phyloP scores from a whole-genome alignment of 1,140 invertebrate species.

The Aphidius ervi region DNA sequence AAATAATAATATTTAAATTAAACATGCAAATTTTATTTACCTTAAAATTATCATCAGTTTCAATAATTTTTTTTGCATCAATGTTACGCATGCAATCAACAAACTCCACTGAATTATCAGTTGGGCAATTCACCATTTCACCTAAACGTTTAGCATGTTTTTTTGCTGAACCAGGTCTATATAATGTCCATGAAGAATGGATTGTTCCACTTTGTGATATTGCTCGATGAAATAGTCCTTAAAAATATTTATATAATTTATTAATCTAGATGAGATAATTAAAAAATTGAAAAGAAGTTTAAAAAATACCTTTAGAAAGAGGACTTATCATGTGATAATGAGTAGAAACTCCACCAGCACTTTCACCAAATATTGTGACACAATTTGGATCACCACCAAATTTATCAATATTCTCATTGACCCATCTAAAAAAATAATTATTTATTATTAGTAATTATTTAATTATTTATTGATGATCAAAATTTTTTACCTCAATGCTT shows the following conservation, averaged over 20 bases:
- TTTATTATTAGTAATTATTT: too few species aligned
- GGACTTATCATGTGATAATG: slow-evolving; percentile 68
- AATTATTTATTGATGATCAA: too few species aligned
- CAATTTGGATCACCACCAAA: slow-evolving; percentile 66
- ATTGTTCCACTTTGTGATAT: slow-evolving; percentile 78
- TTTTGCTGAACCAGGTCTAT: slow-evolving; percentile 58
- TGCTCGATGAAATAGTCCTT: slow-evolving; percentile 52
- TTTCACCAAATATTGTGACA: slow-evolving; percentile 70
- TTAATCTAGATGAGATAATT: neutral
- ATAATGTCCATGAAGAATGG: slow-evolving; percentile 71
- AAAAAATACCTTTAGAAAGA: slow-evolving; percentile 56
- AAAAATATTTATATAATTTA: neutral
- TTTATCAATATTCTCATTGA: slow-evolving; percentile 63
- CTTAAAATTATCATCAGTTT: slow-evolving; percentile 7
- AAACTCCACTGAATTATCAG: slow-evolving; percentile 49
- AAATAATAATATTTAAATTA: neutral
- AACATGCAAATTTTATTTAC: neutral
- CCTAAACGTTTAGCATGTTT: slow-evolving; percentile 62
- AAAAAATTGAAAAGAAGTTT: too few species aligned
- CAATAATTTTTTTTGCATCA: slow-evolving; percentile 58
- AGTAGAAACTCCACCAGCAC: slow-evolving; percentile 64
- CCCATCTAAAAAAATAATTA: slow-evolving; percentile 55
- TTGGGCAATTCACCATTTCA: slow-evolving; percentile 57
- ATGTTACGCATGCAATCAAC: slow-evolving; percentile 60
- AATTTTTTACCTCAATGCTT: slow-evolving; percentile 56